These are phyloP conservation scores for Passerina amoena DNA, from an alignment of 2,113 vertebrate genomes.

Conservation along the genomic window DNA sequence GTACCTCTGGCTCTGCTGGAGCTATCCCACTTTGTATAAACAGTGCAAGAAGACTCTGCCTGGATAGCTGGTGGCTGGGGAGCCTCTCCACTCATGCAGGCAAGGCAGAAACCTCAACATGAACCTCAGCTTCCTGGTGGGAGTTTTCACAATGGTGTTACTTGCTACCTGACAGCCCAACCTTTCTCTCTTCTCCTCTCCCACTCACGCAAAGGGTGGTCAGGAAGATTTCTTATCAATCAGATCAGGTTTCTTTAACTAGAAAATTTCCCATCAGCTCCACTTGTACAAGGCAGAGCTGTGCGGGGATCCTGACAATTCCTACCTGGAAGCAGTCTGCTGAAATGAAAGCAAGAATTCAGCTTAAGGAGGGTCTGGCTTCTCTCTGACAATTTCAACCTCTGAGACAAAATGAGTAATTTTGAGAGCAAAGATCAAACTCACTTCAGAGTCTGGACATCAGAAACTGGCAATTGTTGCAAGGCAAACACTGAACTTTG, in stretches of 20 bases:
- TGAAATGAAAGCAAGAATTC: neutral
- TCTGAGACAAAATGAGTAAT: neutral
- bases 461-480: neutral
- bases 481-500: conserved; percentile 16
- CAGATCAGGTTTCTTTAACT: neutral
- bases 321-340: neutral
- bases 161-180: neutral
- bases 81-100: neutral
- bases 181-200: neutral
- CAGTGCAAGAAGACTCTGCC: neutral
- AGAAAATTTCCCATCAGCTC: neutral
- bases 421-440: conserved; percentile 4
- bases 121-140: neutral
- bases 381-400: neutral
- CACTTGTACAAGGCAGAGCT: neutral
- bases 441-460: neutral
- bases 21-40: neutral
- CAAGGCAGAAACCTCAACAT: neutral
- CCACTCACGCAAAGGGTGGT: neutral
- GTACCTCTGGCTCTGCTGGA: neutral
- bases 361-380: neutral
- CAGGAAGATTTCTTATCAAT: neutral
- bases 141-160: neutral
- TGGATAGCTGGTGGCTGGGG: neutral
- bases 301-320: neutral